Conservation (phyloP, 2,113 vertebrate species). For the Phrynosoma blainvillii region DNA sequence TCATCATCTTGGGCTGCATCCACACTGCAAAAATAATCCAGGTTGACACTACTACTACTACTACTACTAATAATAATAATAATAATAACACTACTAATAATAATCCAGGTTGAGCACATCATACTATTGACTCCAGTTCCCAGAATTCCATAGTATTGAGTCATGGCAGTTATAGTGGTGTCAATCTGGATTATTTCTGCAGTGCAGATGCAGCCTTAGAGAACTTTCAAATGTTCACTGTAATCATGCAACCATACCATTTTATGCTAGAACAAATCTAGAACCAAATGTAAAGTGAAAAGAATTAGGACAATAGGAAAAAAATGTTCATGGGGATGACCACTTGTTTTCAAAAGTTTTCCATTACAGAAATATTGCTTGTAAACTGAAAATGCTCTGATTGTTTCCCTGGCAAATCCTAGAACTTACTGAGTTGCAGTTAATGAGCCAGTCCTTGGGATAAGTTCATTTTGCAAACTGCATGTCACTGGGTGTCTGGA, state of each 20-base stretch:
- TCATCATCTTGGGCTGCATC: too few relatives aligned
- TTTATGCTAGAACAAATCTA: not conserved
- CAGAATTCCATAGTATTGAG: not conserved
- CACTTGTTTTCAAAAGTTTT: not conserved
- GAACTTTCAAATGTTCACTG: too few relatives aligned
- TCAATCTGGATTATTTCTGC: too few relatives aligned
- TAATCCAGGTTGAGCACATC: too few relatives aligned
- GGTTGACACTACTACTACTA: too few relatives aligned
- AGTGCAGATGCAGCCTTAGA: too few relatives aligned
- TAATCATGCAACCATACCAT: not conserved
- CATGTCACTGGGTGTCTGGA: not conserved
- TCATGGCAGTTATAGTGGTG: too few relatives aligned
- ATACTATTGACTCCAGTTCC: too few relatives aligned
- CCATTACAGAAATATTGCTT: not conserved
- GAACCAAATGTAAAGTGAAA: not conserved
- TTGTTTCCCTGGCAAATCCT: not conserved
- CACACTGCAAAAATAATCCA: too few relatives aligned
- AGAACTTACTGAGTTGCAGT: conserved; percentile 24
- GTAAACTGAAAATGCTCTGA: not conserved
- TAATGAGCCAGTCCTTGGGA: conserved; percentile 36
- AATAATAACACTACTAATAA: too few relatives aligned
- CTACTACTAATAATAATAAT: too few relatives aligned
- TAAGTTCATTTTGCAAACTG: not conserved
- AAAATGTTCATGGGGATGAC: not conserved
- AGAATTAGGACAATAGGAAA: not conserved